Evolutionary conservation across 1,140 invertebrate genomes (phyloP).

Genomic region (Drosophila asahinai): DNA sequence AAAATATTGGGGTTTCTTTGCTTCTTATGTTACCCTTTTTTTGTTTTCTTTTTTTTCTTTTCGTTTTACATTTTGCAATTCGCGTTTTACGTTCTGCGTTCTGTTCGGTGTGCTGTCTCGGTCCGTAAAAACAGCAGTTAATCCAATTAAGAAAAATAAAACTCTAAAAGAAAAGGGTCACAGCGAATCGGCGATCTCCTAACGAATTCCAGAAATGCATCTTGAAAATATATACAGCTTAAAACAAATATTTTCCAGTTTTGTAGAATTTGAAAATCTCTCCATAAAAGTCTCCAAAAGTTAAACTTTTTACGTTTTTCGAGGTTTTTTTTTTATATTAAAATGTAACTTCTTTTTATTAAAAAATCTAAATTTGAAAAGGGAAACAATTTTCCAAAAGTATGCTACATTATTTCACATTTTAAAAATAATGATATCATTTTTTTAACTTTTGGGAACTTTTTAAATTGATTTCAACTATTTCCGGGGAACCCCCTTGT

Average conservation of each 20-base stretch:
- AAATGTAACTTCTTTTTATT: too few relatives aligned
- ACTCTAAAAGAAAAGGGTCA: conserved; percentile 7
- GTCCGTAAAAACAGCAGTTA: conserved; percentile 70
- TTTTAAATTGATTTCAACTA: too few relatives aligned
- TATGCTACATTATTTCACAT: too few relatives aligned
- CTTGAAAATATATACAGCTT: not conserved
- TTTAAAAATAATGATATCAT: too few relatives aligned
- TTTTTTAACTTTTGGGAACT: too few relatives aligned
- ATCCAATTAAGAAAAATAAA: conserved; percentile 79
- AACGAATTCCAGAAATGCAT: not conserved
- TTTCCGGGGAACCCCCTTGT: not conserved
- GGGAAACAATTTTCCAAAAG: too few relatives aligned
- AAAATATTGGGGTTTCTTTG: conserved; percentile 72
- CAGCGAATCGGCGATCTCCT: conserved; percentile 49
- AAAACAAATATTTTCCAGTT: too few relatives aligned
- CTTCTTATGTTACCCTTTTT: conserved; percentile 48
- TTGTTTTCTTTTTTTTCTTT: conserved; percentile 27
- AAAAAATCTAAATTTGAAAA: too few relatives aligned
- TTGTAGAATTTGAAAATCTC: too few relatives aligned
- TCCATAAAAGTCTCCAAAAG: too few relatives aligned
- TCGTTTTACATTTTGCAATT: conserved; percentile 18
- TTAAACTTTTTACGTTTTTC: too few relatives aligned
- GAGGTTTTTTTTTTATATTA: too few relatives aligned
- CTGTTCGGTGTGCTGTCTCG: conserved; percentile 34
- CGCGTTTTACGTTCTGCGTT: conserved; percentile 34